Evolutionary conservation across 2,888 invertebrate genomes (phyloP).

Genomic region (Beris morrisii): DNA sequence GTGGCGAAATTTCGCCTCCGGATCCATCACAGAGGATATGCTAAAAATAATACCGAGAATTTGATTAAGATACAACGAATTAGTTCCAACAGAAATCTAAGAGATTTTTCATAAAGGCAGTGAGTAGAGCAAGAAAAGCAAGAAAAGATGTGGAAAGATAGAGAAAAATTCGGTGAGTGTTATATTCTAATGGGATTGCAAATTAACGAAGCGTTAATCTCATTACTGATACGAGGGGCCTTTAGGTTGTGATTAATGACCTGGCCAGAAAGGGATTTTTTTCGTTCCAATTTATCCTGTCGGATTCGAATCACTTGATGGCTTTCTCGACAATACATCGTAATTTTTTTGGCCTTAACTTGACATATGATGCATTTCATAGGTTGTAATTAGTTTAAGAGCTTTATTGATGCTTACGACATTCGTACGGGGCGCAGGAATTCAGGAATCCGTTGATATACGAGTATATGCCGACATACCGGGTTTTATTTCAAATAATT

Average conservation of each 20-base stretch:
- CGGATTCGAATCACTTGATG: conserved; percentile 3
- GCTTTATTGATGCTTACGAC: conserved; percentile 16
- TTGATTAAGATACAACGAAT: no score
- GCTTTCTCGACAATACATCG: conserved; percentile 11
- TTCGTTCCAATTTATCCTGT: neutral
- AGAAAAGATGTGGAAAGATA: no score
- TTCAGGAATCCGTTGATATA: no score
- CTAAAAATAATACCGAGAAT: no score
- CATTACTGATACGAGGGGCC: conserved; percentile 15
- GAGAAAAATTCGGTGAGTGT: neutral
- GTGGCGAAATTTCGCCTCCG: no score
- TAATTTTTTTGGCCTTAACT: conserved; percentile 4
- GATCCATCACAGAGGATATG: no score
- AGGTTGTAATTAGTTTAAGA: conserved; percentile 24
- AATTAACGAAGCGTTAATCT: conserved; percentile 25
- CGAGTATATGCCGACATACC: no score
- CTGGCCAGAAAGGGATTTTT: neutral
- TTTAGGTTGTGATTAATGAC: conserved; percentile 16
- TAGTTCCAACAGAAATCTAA: no score
- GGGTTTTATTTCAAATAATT: no score
- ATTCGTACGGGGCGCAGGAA: neutral
- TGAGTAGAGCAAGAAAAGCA: no score
- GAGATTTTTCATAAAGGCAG: no score
- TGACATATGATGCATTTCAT: conserved; percentile 18
- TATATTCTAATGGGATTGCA: conserved; percentile 6